Percentiles rank a stretch among this genome's conserved stretches.
phyloP scores from a whole-genome alignment of 2,888 invertebrate species.

The Parascotia fuliginaria region DNA sequence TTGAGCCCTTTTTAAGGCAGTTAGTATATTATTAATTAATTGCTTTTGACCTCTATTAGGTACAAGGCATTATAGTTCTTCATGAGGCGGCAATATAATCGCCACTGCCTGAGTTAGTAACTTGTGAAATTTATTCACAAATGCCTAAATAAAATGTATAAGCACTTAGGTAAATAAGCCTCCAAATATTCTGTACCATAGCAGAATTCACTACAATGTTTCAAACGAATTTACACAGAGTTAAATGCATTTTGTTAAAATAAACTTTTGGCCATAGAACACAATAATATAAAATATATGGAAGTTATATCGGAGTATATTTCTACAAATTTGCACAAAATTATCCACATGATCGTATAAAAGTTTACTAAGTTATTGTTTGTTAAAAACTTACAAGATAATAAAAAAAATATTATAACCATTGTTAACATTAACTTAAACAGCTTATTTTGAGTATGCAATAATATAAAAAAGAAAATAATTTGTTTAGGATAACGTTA shows the following conservation, averaged over 20 bases:
- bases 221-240: conserved; percentile 21
- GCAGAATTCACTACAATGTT: conserved; percentile 9
- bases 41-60: no score
- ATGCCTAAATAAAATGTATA: no score
- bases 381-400: conserved; percentile 8
- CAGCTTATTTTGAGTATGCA: conserved; percentile 28
- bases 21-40: no score
- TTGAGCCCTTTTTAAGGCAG: no score
- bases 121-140: no score
- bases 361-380: conserved; percentile 17
- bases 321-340: conserved; percentile 23
- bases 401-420: conserved; percentile 13
- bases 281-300: conserved; percentile 29
- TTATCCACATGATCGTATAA: conserved; percentile 22
- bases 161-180: no score
- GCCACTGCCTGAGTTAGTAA: no score
- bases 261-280: conserved; percentile 31
- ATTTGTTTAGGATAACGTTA: no score
- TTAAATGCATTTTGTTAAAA: conserved; percentile 41
- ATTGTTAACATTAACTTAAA: conserved; percentile 19
- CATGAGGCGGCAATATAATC: no score
- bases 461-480: not conserved
- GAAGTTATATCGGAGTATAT: conserved; percentile 23
- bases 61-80: no score
- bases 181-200: no score